Percentiles rank a stretch among this genome's conserved stretches.
phyloP scores from a whole-genome alignment of 2,888 invertebrate species.

The Gryllus longicercus region DNA sequence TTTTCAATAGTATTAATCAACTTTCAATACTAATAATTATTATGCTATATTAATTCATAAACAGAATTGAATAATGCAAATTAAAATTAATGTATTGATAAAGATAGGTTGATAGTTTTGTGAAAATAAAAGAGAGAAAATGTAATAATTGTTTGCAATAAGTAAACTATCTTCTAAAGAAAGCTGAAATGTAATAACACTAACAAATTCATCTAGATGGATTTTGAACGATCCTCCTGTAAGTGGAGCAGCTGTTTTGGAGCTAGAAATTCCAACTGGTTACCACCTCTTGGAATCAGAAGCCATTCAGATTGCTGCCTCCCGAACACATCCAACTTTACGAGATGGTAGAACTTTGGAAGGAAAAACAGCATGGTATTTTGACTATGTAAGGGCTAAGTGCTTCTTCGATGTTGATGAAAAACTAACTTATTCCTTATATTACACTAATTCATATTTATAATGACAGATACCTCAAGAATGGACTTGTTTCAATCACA shows the following conservation, averaged over 20 bases:
- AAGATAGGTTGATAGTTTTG: no score
- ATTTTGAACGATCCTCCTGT: conserved; percentile 43
- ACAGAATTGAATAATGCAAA: no score
- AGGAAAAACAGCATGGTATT: conserved; percentile 49
- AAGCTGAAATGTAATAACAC: no score
- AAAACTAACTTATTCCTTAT: no score
- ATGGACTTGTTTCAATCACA: conserved; percentile 52
- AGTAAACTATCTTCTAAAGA: no score
- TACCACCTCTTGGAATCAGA: conserved; percentile 51
- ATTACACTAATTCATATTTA: conserved; percentile 18
- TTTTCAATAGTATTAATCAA: no score
- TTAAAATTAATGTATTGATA: no score
- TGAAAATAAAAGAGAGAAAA: no score
- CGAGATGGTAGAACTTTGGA: conserved; percentile 43
- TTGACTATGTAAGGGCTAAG: conserved; percentile 48
- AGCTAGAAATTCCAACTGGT: conserved; percentile 50
- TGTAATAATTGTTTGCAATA: no score
- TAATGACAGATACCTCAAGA: conserved; percentile 42
- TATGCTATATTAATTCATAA: no score
- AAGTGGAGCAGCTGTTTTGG: conserved; percentile 48
- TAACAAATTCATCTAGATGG: conserved; percentile 44
- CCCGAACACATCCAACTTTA: conserved; percentile 43
- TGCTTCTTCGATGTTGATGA: conserved; percentile 30
- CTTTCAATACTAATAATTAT: no score
- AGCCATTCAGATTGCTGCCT: conserved; percentile 43